Evolutionary conservation across 2,888 invertebrate species (phyloP).

Genomic region (Steinernema hermaphroditum): DNA sequence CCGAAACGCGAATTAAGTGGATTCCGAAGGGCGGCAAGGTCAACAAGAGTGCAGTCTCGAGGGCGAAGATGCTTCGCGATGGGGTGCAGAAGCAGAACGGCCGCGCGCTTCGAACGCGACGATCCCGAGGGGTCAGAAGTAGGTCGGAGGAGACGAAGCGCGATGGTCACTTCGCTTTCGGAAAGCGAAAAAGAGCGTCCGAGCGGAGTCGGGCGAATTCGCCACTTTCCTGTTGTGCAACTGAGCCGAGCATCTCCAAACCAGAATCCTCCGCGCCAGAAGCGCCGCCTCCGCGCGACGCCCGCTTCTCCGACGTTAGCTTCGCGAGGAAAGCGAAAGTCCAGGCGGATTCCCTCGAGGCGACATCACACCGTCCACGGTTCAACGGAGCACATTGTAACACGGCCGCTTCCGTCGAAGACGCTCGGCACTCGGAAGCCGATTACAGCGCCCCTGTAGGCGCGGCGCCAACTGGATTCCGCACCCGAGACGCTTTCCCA

Average conservation of each 20-base stretch:
- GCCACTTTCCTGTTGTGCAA: constrained; percentile 13
- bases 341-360: too few relatives aligned
- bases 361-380: too few relatives aligned
- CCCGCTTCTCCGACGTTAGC: too few relatives aligned
- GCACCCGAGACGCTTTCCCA: too few relatives aligned
- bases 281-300: constrained; percentile 8
- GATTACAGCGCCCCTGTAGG: too few relatives aligned
- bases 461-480: too few relatives aligned
- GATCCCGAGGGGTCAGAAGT: not conserved
- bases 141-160: not conserved
- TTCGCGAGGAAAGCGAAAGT: too few relatives aligned
- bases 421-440: too few relatives aligned
- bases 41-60: not conserved
- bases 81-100: not conserved
- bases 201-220: not conserved
- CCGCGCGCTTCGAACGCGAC: not conserved
- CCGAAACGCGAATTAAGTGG: not conserved
- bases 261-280: constrained; percentile 13
- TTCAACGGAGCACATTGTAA: too few relatives aligned
- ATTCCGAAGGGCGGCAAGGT: constrained; percentile 3
- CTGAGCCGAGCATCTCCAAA: not conserved
- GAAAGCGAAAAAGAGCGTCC: constrained; percentile 1
- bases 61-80: not conserved
- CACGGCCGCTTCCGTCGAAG: too few relatives aligned
- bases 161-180: constrained; percentile 15